Evolutionary conservation across 2,797 vertebrate genomes (phyloP).

Genomic region (Florisuga fusca): DNA sequence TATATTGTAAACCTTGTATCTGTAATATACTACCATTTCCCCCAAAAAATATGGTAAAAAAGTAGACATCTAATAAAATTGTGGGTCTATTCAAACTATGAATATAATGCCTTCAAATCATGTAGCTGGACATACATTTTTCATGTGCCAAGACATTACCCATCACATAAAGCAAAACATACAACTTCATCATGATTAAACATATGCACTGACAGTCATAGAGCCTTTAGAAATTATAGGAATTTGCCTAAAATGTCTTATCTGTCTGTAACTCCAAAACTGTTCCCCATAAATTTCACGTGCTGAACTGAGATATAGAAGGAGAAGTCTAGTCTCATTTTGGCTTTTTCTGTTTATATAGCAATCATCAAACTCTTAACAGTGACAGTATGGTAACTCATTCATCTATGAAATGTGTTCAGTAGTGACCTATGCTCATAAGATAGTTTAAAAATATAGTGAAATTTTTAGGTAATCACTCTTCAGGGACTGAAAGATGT

Average conservation of each 20-base stretch:
- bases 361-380: neutral
- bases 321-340: neutral
- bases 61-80: neutral
- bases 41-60: neutral
- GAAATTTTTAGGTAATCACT: neutral
- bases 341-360: neutral
- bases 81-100: neutral
- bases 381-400: neutral
- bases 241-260: neutral
- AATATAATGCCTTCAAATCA: neutral
- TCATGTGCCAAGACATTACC: neutral
- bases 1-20: neutral
- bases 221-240: neutral
- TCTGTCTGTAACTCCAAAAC: neutral
- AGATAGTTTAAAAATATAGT: neutral
- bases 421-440: neutral
- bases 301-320: neutral
- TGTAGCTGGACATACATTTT: neutral
- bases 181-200: neutral
- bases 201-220: neutral
- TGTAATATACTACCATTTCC: neutral
- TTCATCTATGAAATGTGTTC: neutral
- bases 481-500: neutral
- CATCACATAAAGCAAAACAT: neutral
- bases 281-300: neutral